These are phyloP conservation scores for Gephyroberyx darwinii DNA, from an alignment of 2,797 vertebrate species.

Conservation along the genomic window DNA sequence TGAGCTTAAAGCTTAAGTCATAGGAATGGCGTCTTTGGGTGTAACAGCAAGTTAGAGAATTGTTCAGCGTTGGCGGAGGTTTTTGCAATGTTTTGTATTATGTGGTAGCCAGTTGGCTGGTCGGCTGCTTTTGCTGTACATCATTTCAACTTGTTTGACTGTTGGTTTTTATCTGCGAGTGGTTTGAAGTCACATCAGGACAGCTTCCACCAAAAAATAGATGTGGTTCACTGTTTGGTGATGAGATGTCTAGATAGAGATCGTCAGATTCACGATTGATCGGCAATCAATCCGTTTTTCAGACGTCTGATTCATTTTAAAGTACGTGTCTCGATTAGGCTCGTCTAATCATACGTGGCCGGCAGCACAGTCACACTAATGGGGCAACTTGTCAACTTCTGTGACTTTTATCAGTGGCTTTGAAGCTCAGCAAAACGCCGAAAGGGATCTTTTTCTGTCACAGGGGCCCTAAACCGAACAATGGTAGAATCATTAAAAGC, in stretches of 20 bases:
- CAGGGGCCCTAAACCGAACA: slow-evolving; percentile 53
- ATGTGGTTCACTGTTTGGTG: slow-evolving; percentile 41
- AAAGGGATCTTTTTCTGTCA: slow-evolving; percentile 62
- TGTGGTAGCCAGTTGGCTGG: background rate
- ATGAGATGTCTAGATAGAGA: slow-evolving; percentile 58
- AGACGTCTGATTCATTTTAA: slow-evolving; percentile 31
- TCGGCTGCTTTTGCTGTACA: slow-evolving; percentile 2
- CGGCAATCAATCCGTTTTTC: slow-evolving; percentile 38
- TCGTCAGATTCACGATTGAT: slow-evolving; percentile 59
- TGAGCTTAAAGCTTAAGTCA: slow-evolving; percentile 9
- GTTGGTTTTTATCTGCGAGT: slow-evolving; percentile 28
- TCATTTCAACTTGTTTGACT: slow-evolving; percentile 19
- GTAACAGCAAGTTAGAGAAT: no score
- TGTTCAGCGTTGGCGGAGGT: no score
- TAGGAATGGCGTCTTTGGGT: background rate
- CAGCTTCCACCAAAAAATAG: slow-evolving; percentile 52
- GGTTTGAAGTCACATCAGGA: slow-evolving; percentile 24
- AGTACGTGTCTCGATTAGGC: background rate
- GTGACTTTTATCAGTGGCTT: slow-evolving; percentile 55
- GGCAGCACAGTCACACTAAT: slow-evolving; percentile 40
- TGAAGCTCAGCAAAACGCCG: slow-evolving; percentile 60
- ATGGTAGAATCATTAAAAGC: slow-evolving; percentile 51
- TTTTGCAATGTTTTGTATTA: slow-evolving; percentile 8
- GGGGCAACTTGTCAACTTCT: slow-evolving; percentile 56
- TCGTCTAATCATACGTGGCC: slow-evolving; percentile 31